Evolutionary conservation across 1,140 invertebrate species (phyloP).

Genomic region (Pissodes strobi): DNA sequence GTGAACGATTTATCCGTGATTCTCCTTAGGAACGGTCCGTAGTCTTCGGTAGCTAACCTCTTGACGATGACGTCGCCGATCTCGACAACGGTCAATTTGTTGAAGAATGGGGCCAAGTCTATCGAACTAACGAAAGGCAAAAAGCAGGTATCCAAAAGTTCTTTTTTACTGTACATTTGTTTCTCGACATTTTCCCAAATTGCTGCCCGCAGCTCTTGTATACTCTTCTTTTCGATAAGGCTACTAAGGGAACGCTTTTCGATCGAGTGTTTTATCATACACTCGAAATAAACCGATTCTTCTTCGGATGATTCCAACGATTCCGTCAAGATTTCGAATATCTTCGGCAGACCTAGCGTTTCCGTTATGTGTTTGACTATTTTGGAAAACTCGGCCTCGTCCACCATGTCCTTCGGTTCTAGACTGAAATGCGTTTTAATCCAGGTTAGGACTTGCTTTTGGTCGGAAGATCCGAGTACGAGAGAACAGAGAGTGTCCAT

Average conservation of each 20-base stretch:
- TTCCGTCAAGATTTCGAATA: slow-evolving; percentile 23
- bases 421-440: slow-evolving; percentile 21
- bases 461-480: slow-evolving; percentile 9
- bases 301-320: slow-evolving; percentile 13
- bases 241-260: slow-evolving; percentile 9
- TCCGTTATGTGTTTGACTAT: slow-evolving; percentile 30
- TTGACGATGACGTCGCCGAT: slow-evolving; percentile 25
- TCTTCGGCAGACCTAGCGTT: slow-evolving; percentile 2
- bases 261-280: slow-evolving; percentile 6
- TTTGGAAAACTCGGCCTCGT: slow-evolving; percentile 22
- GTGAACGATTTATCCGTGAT: slow-evolving; percentile 20
- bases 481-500: slow-evolving; percentile 28
- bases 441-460: slow-evolving; percentile 22
- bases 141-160: slow-evolving; percentile 27
- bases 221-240: slow-evolving; percentile 19
- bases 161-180: slow-evolving; percentile 7
- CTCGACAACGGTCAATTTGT: slow-evolving; percentile 23
- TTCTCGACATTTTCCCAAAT: slow-evolving; percentile 26
- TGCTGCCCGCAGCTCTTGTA: slow-evolving; percentile 22
- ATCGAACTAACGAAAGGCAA: slow-evolving; percentile 24
- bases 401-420: slow-evolving; percentile 10
- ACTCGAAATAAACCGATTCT: slow-evolving; percentile 14
- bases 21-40: slow-evolving; percentile 24
- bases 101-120: slow-evolving; percentile 19
- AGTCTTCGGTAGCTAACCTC: slow-evolving; percentile 12